phyloP scores from a whole-genome alignment of 2,888 invertebrate genomes.

The Drosophila nr. fundita region DNA sequence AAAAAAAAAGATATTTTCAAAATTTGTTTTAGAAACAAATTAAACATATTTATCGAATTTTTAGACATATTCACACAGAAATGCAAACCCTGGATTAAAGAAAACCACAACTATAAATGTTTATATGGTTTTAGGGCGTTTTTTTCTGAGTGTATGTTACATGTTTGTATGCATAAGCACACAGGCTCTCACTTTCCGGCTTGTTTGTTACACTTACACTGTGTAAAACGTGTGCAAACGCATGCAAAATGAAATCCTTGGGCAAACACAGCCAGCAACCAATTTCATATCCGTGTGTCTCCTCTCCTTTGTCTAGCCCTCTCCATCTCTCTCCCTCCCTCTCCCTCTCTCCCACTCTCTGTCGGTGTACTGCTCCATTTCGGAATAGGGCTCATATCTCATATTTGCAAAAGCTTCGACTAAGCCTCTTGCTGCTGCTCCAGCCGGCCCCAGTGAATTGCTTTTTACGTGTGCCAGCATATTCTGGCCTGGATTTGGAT shows the following conservation, averaged over 20 bases:
- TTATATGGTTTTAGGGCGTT: background rate
- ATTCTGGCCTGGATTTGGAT: conserved; percentile 21
- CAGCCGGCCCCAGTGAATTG: conserved; percentile 13
- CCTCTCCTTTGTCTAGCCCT: background rate
- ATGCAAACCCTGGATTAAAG: background rate
- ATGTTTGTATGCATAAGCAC: conserved; percentile 4
- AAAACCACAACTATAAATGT: background rate
- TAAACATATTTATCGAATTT: accelerated
- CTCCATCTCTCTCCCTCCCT: background rate
- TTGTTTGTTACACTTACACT: conserved; percentile 20
- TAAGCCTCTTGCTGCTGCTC: conserved; percentile 21
- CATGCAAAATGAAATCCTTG: conserved; percentile 34
- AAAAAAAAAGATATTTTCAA: background rate
- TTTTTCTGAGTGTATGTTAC: background rate
- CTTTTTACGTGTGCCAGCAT: conserved; percentile 19
- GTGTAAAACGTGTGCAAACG: conserved; percentile 40
- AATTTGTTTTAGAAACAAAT: background rate
- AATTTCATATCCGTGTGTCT: conserved; percentile 16
- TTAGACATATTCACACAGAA: background rate
- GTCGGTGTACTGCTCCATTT: conserved; percentile 16
- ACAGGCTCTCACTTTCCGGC: conserved; percentile 3
- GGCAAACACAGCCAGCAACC: conserved; percentile 28
- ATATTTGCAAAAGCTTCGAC: conserved; percentile 25
- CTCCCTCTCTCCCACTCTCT: background rate
- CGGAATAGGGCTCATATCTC: conserved; percentile 21